Base-by-base conservation (phyloP, 64 coral and sea anemone genomes). In the Astreopora myriophthalma region DNA sequence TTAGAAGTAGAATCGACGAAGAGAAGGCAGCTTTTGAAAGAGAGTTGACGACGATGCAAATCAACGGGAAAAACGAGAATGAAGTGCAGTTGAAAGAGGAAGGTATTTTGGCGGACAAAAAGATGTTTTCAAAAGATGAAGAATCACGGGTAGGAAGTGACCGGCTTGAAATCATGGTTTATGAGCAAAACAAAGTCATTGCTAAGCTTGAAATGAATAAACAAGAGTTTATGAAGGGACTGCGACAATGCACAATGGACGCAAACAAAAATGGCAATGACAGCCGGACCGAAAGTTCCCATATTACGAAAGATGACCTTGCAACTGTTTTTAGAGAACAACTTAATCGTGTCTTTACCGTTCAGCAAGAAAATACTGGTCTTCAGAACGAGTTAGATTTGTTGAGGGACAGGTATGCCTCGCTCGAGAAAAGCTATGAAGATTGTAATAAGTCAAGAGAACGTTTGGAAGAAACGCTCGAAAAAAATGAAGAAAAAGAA, bases 141-240 rank as follows among this genome's bases (percentile, higher is more conserved):
- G 81, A 66, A 14, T 19, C 44, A 25, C 8, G 25, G 55, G 28
- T 35, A 3, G 29, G 28, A 32, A 63, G 30, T 8, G 51, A 63
- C 10, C 28, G 58, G 1, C 19, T 63, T 8, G 55, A 82, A 23
- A 82, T 63, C 30, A 63, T 34, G 26, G 20, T 82, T 82, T 82
- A 82, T 82, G 55, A 63, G 58, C 51, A 82, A 12, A 82, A 82
- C 19, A 63, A 62, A 82, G 55, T 82, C 13, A 82, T 82, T 22
- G 51, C 78, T 37, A 63, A 82, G 33, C 78, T 82, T 63, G 29
- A 63, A 52, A 82, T 82, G 78, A 32, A 82, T 63, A 63, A 82
- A 62, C 19, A 34, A 62, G 78, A 79, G 14, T 1, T 79, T 13
- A 46, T 32, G 24, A 79, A 79, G 27, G 44, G 75, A 32, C 27